Conservation (phyloP, 2,113 vertebrate genomes). For the Bubo bubo region DNA sequence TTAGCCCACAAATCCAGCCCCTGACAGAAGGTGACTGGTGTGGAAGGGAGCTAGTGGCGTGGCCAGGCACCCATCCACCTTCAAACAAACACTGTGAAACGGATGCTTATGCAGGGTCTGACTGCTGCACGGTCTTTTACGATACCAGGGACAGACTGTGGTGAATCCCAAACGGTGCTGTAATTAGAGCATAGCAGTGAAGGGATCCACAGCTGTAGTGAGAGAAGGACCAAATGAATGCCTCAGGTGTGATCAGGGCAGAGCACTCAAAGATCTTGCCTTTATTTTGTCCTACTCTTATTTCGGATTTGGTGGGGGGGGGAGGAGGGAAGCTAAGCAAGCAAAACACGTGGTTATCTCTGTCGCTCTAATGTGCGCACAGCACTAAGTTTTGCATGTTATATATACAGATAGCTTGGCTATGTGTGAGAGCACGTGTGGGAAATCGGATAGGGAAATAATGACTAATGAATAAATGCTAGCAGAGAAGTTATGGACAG, state of each 20-base stretch:
- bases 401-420: background rate
- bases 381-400: background rate
- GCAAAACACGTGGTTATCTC: background rate
- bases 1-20: fast-evolving
- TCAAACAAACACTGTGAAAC: fast-evolving
- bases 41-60: fast-evolving
- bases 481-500: background rate
- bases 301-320: background rate
- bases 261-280: fast-evolving
- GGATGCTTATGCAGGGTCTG: fast-evolving
- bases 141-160: fast-evolving
- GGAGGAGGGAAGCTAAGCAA: background rate
- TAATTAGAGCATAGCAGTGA: background rate
- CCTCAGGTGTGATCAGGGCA: background rate
- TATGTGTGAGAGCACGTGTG: background rate
- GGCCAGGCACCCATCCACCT: fast-evolving
- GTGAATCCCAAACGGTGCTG: background rate
- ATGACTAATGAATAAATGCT: background rate
- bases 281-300: background rate
- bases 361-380: background rate
- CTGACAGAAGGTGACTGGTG: background rate
- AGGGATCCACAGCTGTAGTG: background rate
- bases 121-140: background rate
- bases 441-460: background rate
- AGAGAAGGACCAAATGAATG: background rate